These are phyloP conservation scores for Cerceris ruficornis DNA, from an alignment of 2,888 invertebrate species.

Conservation along the genomic window DNA sequence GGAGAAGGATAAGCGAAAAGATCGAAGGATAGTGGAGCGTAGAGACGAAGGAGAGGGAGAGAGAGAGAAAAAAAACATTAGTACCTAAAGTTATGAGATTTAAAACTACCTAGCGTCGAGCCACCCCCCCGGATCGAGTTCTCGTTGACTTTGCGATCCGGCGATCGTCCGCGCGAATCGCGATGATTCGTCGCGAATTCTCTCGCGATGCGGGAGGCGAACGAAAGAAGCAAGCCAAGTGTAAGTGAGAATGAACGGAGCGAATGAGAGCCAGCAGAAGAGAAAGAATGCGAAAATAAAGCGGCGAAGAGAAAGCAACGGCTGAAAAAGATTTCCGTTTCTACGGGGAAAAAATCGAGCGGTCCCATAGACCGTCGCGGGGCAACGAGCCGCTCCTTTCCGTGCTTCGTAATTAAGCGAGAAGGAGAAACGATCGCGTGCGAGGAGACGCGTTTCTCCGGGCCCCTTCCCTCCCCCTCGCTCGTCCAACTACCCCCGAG, in stretches of 20 bases:
- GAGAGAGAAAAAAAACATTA: constrained; percentile 64
- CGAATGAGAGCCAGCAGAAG: no score
- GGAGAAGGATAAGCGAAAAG: constrained; percentile 29
- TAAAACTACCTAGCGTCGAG: constrained; percentile 69
- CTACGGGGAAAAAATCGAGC: constrained; percentile 13
- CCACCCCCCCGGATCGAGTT: constrained; percentile 24
- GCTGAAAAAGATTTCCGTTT: no score
- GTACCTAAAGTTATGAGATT: constrained; percentile 73
- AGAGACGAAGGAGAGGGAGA: constrained; percentile 34
- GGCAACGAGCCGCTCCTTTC: constrained; percentile 31
- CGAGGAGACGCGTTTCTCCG: not conserved
- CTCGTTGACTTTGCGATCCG: constrained; percentile 22
- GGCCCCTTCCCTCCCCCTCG: not conserved
- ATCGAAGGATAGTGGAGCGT: constrained; percentile 10
- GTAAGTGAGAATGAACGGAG: no score
- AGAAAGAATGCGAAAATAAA: no score
- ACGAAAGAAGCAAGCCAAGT: no score
- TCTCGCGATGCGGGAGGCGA: no score
- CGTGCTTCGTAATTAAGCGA: constrained; percentile 65
- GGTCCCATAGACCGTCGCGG: constrained; percentile 12
- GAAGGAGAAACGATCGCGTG: constrained; percentile 23
- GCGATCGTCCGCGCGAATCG: not conserved
- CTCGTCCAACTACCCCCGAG: not conserved
- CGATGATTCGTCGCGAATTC: constrained; percentile 2
- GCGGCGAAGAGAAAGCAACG: no score